Evolutionary conservation across 2,888 invertebrate genomes (phyloP).

Genomic region (Cybosia mesomella): DNA sequence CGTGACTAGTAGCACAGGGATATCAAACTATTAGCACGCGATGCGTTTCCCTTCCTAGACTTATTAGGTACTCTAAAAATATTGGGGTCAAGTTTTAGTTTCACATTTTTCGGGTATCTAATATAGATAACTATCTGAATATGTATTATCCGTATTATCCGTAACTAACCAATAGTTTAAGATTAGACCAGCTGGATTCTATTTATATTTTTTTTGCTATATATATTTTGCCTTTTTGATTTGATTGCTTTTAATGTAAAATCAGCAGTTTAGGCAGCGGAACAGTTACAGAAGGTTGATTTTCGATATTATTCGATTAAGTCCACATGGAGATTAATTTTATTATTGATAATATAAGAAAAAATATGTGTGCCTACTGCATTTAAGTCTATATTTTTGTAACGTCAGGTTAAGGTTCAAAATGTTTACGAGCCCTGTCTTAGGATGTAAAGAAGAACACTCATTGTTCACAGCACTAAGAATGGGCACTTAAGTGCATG

Average conservation of each 20-base stretch:
- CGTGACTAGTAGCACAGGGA: conserved; percentile 19
- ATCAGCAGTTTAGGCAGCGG: too few species aligned
- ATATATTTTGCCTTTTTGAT: neutral
- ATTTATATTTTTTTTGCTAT: too few species aligned
- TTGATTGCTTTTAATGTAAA: neutral
- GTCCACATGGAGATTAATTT: too few species aligned
- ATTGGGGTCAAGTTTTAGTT: neutral
- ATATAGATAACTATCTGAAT: neutral
- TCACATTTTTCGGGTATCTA: neutral
- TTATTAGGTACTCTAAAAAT: neutral
- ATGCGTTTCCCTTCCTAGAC: neutral
- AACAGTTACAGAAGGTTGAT: too few species aligned
- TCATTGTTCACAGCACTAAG: conserved; percentile 34
- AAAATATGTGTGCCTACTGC: too few species aligned
- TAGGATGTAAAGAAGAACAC: conserved; percentile 30
- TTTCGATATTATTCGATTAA: too few species aligned
- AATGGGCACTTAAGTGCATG: conserved; percentile 43
- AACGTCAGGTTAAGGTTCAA: neutral
- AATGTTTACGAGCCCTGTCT: conserved; percentile 6
- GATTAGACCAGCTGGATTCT: too few species aligned
- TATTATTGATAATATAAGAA: too few species aligned
- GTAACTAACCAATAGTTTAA: neutral
- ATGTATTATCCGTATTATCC: neutral
- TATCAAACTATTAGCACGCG: neutral
- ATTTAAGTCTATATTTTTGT: neutral